These are phyloP conservation scores for Micropoecilia bifurca DNA, from an alignment of 2,797 vertebrate genomes.

Conservation along the genomic window DNA sequence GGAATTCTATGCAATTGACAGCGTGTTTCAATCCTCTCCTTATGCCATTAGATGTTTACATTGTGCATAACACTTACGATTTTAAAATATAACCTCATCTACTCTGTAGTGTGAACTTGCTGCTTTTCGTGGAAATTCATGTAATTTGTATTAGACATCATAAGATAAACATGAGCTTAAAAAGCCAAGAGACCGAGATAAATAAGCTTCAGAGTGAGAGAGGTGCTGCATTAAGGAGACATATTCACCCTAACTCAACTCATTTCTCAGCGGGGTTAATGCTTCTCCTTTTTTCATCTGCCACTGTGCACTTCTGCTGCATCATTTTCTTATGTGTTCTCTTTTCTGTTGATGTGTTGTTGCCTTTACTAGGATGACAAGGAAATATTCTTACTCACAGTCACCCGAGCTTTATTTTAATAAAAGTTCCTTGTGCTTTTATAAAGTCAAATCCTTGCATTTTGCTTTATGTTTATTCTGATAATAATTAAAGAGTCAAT, in stretches of 20 bases:
- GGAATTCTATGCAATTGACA: neutral
- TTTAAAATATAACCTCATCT: constrained; percentile 41
- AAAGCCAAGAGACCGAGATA: constrained; percentile 35
- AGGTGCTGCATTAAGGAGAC: constrained; percentile 5
- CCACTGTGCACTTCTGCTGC: neutral
- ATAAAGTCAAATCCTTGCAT: neutral
- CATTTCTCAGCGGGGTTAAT: constrained; percentile 15
- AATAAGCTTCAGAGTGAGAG: neutral
- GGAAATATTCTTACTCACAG: constrained; percentile 17
- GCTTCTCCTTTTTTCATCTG: neutral
- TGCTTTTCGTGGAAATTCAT: constrained; percentile 46
- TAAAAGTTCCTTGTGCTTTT: neutral
- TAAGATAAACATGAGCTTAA: constrained; percentile 55
- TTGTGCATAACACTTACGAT: constrained; percentile 17
- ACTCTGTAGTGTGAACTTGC: constrained; percentile 36
- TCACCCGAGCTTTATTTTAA: neutral
- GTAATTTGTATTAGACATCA: constrained; percentile 49
- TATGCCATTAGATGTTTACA: neutral
- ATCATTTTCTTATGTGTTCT: constrained; percentile 7
- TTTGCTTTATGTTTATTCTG: neutral
- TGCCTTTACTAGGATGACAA: constrained; percentile 1
- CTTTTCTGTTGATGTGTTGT: constrained; percentile 4
- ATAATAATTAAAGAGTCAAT: neutral
- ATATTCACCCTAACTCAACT: constrained; percentile 39
- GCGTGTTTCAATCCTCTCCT: neutral